Evolutionary conservation across 2,797 vertebrate species (phyloP).

Genomic region (Tauraco hartlaubi): DNA sequence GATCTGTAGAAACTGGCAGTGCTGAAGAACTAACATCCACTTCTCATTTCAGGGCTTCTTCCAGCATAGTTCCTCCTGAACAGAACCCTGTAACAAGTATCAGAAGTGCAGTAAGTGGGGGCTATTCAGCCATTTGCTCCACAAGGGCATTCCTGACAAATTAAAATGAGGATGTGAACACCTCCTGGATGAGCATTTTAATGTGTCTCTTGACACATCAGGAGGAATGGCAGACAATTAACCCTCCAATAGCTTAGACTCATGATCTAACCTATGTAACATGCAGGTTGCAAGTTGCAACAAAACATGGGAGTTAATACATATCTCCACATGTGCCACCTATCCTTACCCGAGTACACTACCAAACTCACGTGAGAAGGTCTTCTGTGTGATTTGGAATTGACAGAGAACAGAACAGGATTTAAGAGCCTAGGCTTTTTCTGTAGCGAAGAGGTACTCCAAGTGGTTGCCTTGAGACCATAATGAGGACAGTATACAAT

Average conservation of each 20-base stretch:
- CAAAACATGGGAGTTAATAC: neutral
- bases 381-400: neutral
- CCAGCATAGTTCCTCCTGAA: neutral
- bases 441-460: neutral
- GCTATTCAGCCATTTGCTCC: neutral
- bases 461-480: neutral
- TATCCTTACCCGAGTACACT: neutral
- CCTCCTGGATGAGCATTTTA: neutral
- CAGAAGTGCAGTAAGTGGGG: neutral
- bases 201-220: neutral
- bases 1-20: neutral
- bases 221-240: neutral
- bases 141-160: neutral
- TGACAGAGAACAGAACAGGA: neutral
- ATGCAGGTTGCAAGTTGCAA: neutral
- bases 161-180: neutral
- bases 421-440: neutral
- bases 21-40: neutral
- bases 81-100: neutral
- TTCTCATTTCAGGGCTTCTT: neutral
- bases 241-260: neutral
- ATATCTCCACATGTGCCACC: neutral
- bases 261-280: neutral
- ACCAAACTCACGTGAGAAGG: neutral
- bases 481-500: neutral